Percentiles rank a stretch among this genome's conserved stretches.
Evolutionary conservation across 2,888 invertebrate species (phyloP).

Genomic region (Creontiades dilutus): DNA sequence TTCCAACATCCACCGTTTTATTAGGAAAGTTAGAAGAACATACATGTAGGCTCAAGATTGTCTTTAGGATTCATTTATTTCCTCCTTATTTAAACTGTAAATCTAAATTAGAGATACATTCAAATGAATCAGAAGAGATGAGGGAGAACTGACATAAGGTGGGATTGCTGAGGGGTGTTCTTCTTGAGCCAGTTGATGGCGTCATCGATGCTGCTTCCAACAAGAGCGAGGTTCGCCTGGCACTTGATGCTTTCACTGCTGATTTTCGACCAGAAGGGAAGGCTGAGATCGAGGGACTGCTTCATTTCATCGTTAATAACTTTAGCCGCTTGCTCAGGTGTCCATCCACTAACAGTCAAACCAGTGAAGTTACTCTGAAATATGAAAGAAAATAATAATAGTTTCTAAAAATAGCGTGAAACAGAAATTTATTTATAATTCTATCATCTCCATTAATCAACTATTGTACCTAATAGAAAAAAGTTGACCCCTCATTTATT

Average conservation of each 20-base stretch:
- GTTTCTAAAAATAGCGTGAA: no score
- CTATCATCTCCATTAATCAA: no score
- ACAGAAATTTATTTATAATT: no score
- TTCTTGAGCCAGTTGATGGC: constrained; percentile 39
- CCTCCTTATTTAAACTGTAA: no score
- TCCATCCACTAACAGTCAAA: background rate
- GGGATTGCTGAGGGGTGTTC: background rate
- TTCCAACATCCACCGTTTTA: no score
- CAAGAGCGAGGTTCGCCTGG: background rate
- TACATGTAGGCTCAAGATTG: no score
- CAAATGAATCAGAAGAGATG: no score
- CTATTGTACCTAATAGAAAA: no score
- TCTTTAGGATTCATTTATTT: no score
- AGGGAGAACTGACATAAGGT: background rate
- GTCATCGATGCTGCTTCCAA: background rate
- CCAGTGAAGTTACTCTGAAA: background rate
- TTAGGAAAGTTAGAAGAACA: no score
- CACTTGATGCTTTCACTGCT: background rate
- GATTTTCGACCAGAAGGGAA: background rate
- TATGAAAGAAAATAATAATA: background rate
- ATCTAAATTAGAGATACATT: no score
- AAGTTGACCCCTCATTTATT: no score
- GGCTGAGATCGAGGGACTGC: background rate
- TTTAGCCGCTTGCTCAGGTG: background rate
- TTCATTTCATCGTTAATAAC: background rate